phyloP scores from a whole-genome alignment of 2,888 invertebrate species.

The Euzophera pinguis region DNA sequence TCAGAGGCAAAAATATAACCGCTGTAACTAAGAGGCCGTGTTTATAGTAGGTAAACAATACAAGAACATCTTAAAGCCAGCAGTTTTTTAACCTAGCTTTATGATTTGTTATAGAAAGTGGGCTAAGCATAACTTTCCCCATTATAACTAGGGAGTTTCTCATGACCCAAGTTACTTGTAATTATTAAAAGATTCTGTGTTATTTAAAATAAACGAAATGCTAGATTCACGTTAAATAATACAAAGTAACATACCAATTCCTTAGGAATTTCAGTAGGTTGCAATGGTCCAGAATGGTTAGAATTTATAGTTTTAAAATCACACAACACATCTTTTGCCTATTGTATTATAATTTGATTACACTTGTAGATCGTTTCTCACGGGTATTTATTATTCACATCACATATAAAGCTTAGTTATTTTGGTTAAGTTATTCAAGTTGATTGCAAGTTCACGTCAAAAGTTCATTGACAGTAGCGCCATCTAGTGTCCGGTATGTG shows the following conservation, averaged over 20 bases:
- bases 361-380: constrained; percentile 47
- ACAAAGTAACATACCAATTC: constrained; percentile 37
- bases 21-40: too few relatives aligned
- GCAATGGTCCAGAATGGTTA: constrained; percentile 33
- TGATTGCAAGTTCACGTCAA: constrained; percentile 77
- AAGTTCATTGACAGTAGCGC: constrained; percentile 65
- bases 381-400: constrained; percentile 59
- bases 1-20: too few relatives aligned
- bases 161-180: not conserved
- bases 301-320: constrained; percentile 34
- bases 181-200: not conserved
- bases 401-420: constrained; percentile 69
- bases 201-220: not conserved
- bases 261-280: constrained; percentile 38
- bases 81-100: not conserved
- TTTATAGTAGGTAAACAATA: too few relatives aligned
- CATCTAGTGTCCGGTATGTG: constrained; percentile 64
- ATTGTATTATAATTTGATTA: constrained; percentile 51
- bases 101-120: constrained; percentile 35
- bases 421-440: constrained; percentile 75
- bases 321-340: constrained; percentile 43
- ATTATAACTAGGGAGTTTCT: not conserved
- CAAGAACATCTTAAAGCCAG: too few relatives aligned
- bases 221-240: not conserved
- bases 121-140: constrained; percentile 33